Evolutionary conservation across 2,797 vertebrate genomes (phyloP), one percentile per base, ranked within the genome.

Genomic region (Sebastes jordani): DNA sequence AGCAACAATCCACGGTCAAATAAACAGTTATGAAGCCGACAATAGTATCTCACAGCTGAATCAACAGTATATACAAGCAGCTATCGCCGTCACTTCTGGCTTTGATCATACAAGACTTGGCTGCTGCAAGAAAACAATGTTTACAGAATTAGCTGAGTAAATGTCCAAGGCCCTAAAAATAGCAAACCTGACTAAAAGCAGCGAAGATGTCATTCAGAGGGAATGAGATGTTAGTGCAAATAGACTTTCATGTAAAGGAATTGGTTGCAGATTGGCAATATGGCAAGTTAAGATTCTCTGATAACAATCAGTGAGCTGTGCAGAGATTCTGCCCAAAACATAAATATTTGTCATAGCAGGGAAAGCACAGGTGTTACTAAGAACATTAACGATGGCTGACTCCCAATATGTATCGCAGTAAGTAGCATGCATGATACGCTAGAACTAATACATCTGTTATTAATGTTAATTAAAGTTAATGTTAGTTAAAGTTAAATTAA

Each of bases 11-110:
- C 90, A 92, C 20, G 84, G 91, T 89, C 93, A 95, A 95, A 95
- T 94, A 95, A 94, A 95, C 93, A 95, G 89, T 90, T 92, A 92
- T 90, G 89, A 90, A 88, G 91, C 84, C 80, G 83, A 94, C 94
- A 95, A 95, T 94, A 83, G 93, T 90, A 93, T 93, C 92, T 88
- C 88, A 86, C 92, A 88, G 90, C 93, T 94, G 93, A 95, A 94
- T 95, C 94, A 95, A 95, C 94, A 94, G 83, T 85, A 91, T 88
- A 85, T 88, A 87, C 83, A 88, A 86, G 86, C 87, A 85, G 86
- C 88, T 66, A 90, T 89, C 61, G 74, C 76, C 85, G 68, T 83
- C 84, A 83, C 83, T 85, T 79, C 76, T 82, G 71, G 87, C 92
- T 95, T 93, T 93, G 91, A 94, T 94, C 92, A 82, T 52, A 76